Evolutionary conservation across 2,888 invertebrate species (phyloP).

Genomic region (Abscondita cerata): DNA sequence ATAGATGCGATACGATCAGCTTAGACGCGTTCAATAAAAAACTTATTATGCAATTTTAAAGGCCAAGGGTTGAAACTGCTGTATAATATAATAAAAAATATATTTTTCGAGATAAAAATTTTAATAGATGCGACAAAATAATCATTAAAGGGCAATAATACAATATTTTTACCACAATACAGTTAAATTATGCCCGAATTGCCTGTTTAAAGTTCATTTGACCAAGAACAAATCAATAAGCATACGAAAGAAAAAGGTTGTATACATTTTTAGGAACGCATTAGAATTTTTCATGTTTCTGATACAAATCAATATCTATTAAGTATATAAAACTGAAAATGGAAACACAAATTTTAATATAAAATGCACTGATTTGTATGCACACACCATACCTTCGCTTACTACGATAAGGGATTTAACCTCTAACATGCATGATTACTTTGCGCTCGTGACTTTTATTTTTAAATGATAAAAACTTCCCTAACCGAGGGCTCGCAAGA

Average conservation of each 20-base stretch:
- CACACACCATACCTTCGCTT: conserved; percentile 52
- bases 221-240: conserved; percentile 21
- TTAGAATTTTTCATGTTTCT: neutral
- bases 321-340: conserved; percentile 19
- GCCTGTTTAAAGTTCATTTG: conserved; percentile 24
- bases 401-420: conserved; percentile 56
- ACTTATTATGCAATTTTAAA: no score
- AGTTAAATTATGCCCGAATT: conserved; percentile 25
- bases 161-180: conserved; percentile 11
- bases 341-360: conserved; percentile 25
- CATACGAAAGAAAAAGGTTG: conserved; percentile 7
- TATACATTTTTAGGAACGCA: neutral
- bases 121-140: neutral
- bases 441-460: conserved; percentile 56
- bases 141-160: neutral
- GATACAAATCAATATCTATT: conserved; percentile 6
- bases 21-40: no score
- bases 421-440: conserved; percentile 57
- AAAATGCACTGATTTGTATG: conserved; percentile 48
- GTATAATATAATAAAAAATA: no score
- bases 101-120: no score
- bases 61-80: no score
- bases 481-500: conserved; percentile 39
- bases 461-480: conserved; percentile 55
- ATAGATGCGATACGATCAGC: no score